Base-by-base conservation (phyloP, 2,888 invertebrate species). In the Dasypolia templi region DNA sequence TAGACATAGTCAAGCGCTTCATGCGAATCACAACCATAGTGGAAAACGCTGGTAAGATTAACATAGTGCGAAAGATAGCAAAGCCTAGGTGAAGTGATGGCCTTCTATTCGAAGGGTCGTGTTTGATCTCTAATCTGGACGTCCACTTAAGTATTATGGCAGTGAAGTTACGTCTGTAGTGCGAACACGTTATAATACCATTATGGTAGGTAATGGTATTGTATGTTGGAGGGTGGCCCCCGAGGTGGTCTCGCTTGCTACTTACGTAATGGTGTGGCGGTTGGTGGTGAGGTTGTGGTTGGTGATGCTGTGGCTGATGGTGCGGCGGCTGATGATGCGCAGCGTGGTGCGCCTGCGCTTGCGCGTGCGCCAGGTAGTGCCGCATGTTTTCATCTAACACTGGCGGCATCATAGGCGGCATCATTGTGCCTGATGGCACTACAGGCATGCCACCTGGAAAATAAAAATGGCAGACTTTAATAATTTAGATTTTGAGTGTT, bases 331-430 rank as follows among this genome's bases (percentile, higher is more conserved):
- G 95, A 82, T 96, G 96, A 89, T 96, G 96, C 76, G 96, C 96
- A 88, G 95, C 96, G 88, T 96, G 97, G 89, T 96, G 96, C 72
- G 91, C 94, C 85, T 94, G 96, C 72, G 96, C 95, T 89, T 96
- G 96, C 81, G 92, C 89, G 84, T 96, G 95, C 89, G 99, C 97
- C 91, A 99, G 98, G 92, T 99, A 98, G 95, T 99, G 99, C 85
- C 99, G 97, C 92, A 99, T 97, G 88, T 98, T 98, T 95, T 99
- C 99, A 95, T 99, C 99, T 88, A 99, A 97, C 91, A 99, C 98
- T 93, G 98, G 99, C 87, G 99, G 98, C 92, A 99, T 97, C 96
- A 99, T 98, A 85, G 98, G 99, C 72, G 98, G 95, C 94, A 96
- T 94, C 95, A 96, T 95, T 42, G 95, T 91, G 70, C 95, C 98